A percentile compares a stretch with the other conserved stretches of the same genome.
These are phyloP conservation scores for Poecilus cupreus DNA, from an alignment of 2,888 invertebrate genomes.

Conservation along the genomic window DNA sequence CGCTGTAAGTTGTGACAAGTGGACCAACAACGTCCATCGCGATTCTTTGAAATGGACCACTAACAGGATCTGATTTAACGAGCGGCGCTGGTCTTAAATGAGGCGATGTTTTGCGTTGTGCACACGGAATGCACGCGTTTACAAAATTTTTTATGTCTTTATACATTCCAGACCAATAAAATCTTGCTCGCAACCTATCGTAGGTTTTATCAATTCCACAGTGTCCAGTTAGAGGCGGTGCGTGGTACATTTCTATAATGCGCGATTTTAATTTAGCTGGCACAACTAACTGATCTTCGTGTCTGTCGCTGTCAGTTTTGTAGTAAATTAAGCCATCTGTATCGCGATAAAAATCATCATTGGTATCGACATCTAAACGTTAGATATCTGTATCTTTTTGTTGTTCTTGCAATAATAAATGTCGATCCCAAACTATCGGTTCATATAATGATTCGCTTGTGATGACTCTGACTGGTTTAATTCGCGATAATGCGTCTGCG, in stretches of 20 bases:
- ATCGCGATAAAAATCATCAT: constrained; percentile 1
- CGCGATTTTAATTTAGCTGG: background rate
- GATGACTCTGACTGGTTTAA: constrained; percentile 2
- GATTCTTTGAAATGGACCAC: constrained; percentile 57
- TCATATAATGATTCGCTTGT: background rate
- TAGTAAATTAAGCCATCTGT: background rate
- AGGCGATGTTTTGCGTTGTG: constrained; percentile 58
- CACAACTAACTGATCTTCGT: background rate
- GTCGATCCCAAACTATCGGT: background rate
- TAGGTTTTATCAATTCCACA: constrained; percentile 62
- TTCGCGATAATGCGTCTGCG: constrained; percentile 60
- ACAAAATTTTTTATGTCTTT: constrained; percentile 59
- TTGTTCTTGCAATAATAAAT: background rate
- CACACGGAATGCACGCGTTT: constrained; percentile 60
- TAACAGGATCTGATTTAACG: background rate
- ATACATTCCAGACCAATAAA: constrained; percentile 60
- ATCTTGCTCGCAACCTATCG: constrained; percentile 54
- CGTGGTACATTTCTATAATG: constrained; percentile 26
- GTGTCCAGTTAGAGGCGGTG: background rate
- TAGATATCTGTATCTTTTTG: background rate
- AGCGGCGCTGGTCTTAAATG: constrained; percentile 1
- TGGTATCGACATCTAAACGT: background rate
- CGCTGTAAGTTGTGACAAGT: constrained; percentile 43
- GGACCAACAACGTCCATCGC: constrained; percentile 62
- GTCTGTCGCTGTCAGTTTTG: background rate